phyloP scores from a whole-genome alignment of 1,140 invertebrate species.

The Caenorhabditis remanei region DNA sequence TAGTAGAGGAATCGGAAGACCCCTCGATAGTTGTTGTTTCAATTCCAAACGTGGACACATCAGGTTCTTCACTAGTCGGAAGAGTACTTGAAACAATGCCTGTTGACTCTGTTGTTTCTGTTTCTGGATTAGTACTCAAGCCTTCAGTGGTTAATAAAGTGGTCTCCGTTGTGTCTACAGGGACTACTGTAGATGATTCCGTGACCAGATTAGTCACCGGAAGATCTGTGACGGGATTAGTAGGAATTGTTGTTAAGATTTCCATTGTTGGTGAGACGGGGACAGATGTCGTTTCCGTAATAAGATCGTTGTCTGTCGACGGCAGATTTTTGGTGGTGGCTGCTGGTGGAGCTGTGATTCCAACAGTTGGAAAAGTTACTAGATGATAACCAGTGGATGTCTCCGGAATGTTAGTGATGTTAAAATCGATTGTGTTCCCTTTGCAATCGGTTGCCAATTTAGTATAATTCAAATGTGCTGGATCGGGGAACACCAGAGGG shows the following conservation, averaged over 20 bases:
- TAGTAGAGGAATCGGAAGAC: not conserved
- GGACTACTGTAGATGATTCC: not conserved
- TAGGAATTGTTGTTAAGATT: not conserved
- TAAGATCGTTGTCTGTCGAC: not conserved
- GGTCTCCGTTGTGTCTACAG: not conserved
- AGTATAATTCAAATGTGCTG: slow-evolving; percentile 14
- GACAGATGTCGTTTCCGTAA: not conserved
- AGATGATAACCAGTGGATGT: slow-evolving; percentile 38
- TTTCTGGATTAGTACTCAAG: not conserved
- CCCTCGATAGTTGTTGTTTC: not conserved
- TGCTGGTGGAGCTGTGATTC: not conserved
- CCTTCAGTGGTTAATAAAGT: not conserved
- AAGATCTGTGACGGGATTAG: slow-evolving; percentile 1
- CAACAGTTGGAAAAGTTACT: slow-evolving; percentile 37
- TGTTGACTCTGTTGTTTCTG: not conserved
- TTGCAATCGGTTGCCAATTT: slow-evolving; percentile 28
- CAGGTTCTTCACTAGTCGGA: not conserved
- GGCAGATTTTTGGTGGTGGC: not conserved
- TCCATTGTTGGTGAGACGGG: not conserved
- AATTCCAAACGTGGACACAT: not conserved
- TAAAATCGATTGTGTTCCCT: slow-evolving; percentile 29
- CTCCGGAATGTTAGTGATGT: not conserved
- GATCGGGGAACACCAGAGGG: slow-evolving; percentile 10
- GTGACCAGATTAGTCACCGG: not conserved
- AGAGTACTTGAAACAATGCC: not conserved